phyloP scores from a whole-genome alignment of 2,113 vertebrate genomes.

The Oxyura jamaicensis region DNA sequence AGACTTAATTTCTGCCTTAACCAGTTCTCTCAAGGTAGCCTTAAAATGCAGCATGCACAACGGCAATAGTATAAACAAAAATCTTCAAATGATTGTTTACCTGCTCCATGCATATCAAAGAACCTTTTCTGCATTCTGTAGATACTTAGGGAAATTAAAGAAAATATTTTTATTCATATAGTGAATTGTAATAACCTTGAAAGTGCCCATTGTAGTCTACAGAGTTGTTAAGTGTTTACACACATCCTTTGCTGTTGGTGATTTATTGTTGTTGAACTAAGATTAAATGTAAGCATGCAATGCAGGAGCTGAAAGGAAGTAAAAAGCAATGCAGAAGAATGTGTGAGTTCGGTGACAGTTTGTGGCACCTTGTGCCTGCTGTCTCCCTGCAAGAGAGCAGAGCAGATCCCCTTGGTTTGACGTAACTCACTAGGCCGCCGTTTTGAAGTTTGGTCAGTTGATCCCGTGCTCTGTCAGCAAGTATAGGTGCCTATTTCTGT shows the following conservation, averaged over 20 bases:
- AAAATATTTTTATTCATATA: slow-evolving; percentile 24
- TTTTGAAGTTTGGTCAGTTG: background rate
- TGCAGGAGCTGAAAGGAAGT: slow-evolving; percentile 33
- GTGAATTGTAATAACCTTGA: slow-evolving; percentile 41
- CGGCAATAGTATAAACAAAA: background rate
- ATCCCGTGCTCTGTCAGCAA: background rate
- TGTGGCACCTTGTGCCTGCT: background rate
- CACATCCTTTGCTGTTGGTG: slow-evolving; percentile 36
- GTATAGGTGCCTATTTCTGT: background rate
- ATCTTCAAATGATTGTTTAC: background rate
- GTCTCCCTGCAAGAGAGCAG: background rate
- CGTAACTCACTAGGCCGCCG: accelerated
- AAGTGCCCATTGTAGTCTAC: slow-evolving; percentile 39
- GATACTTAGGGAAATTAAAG: background rate
- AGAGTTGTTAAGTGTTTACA: slow-evolving; percentile 33
- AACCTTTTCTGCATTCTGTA: slow-evolving; percentile 23
- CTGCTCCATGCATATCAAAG: background rate
- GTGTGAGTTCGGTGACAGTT: background rate
- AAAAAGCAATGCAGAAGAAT: background rate
- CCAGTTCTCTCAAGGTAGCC: background rate
- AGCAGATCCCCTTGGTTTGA: background rate
- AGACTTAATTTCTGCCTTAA: background rate
- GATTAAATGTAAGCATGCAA: slow-evolving; percentile 9
- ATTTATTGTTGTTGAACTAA: slow-evolving; percentile 60
- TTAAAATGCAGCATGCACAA: slow-evolving; percentile 25